phyloP scores from a whole-genome alignment of 1,140 invertebrate species.

The Drosophila pectinifera region DNA sequence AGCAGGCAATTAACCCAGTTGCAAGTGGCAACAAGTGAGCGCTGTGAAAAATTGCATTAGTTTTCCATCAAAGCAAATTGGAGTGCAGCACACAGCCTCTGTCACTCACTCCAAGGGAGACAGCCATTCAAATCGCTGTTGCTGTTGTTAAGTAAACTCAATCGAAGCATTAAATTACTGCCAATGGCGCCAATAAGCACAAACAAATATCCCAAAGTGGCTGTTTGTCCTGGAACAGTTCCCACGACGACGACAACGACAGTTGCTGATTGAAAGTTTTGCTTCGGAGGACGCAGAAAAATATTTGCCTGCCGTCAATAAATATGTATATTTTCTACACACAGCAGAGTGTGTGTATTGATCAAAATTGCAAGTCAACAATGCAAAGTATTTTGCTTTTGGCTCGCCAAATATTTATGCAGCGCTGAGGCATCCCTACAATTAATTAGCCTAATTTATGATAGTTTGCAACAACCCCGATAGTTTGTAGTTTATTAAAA shows the following conservation, averaged over 20 bases:
- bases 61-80: conserved; percentile 68
- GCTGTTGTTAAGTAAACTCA: conserved; percentile 72
- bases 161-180: conserved; percentile 77
- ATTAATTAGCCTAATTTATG: conserved; percentile 62
- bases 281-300: conserved; percentile 35
- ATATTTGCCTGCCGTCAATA: conserved; percentile 66
- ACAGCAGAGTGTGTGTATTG: conserved; percentile 25
- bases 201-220: conserved; percentile 49
- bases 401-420: conserved; percentile 48
- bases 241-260: conserved; percentile 6
- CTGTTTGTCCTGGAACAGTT: conserved; percentile 30
- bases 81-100: conserved; percentile 16
- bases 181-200: conserved; percentile 67
- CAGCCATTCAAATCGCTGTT: conserved; percentile 31
- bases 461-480: conserved; percentile 5
- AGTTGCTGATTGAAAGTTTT: conserved; percentile 61
- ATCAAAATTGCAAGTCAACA: conserved; percentile 63
- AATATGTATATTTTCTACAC: conserved; percentile 44
- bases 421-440: conserved; percentile 15
- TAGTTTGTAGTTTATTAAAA: conserved; percentile 43
- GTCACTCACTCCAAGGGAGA: not conserved
- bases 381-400: conserved; percentile 56
- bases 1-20: conserved; percentile 67
- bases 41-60: conserved; percentile 66
- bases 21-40: conserved; percentile 39